Percentiles rank a stretch among this genome's conserved stretches.
Conservation (phyloP, 2,888 invertebrate species). For the Meloe dianella region DNA sequence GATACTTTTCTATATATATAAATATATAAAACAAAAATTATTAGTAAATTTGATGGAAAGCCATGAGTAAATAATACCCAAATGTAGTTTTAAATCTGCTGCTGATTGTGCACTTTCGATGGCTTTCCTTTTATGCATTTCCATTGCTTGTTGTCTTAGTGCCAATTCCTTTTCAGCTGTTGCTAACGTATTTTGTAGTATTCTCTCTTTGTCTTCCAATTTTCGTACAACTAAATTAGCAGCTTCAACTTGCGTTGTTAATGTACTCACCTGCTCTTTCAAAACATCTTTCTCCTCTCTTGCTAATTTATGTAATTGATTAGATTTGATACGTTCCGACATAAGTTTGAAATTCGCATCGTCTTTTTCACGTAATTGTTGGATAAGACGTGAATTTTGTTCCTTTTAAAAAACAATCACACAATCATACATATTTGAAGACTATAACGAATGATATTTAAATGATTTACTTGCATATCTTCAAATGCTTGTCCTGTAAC, state of each 20-base stretch:
- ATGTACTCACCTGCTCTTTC: constrained; percentile 77
- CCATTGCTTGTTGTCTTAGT: constrained; percentile 93
- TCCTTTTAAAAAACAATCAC: constrained; percentile 62
- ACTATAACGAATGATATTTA: constrained; percentile 1
- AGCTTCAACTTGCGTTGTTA: constrained; percentile 75
- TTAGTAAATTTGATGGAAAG: too few relatives aligned
- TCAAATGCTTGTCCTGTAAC: constrained; percentile 99
- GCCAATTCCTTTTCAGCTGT: constrained; percentile 94
- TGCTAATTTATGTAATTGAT: constrained; percentile 92
- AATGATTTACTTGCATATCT: constrained; percentile 80
- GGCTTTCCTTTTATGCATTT: constrained; percentile 97
- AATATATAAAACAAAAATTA: too few relatives aligned
- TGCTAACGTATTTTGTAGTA: constrained; percentile 88
- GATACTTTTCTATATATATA: constrained; percentile 81
- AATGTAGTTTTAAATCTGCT: constrained; percentile 93
- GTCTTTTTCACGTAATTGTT: constrained; percentile 94
- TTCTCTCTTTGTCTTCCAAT: constrained; percentile 93
- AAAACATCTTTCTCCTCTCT: constrained; percentile 94
- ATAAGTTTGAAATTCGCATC: constrained; percentile 99
- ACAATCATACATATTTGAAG: constrained; percentile 6
- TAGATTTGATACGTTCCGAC: constrained; percentile 95
- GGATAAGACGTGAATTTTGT: constrained; percentile 93
- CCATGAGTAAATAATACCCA: constrained; percentile 64
- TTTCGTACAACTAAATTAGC: constrained; percentile 93
- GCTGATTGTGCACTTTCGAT: constrained; percentile 97